phyloP scores from a whole-genome alignment of 2,888 invertebrate species.

The Sarcophaga variegata region DNA sequence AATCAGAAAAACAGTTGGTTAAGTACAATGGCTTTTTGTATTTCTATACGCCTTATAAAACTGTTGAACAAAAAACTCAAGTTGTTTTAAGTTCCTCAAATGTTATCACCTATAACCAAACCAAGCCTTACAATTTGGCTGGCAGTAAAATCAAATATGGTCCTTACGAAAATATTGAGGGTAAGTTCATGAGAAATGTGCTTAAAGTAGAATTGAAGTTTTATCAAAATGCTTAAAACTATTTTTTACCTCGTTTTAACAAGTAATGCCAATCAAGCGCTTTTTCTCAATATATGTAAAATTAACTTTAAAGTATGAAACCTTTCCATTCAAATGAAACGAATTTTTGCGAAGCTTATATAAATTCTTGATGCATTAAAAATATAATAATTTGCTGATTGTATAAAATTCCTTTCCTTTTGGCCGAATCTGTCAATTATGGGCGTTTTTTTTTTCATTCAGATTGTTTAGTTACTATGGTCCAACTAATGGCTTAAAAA shows the following conservation, averaged over 20 bases:
- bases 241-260: not conserved
- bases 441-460: too few relatives aligned
- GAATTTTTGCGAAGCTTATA: too few relatives aligned
- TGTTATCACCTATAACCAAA: constrained; percentile 89
- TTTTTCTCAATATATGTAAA: too few relatives aligned
- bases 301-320: too few relatives aligned
- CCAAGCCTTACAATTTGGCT: constrained; percentile 90
- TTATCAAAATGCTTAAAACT: not conserved
- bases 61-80: constrained; percentile 90
- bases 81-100: constrained; percentile 89
- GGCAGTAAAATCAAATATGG: constrained; percentile 94
- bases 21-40: constrained; percentile 93
- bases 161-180: constrained; percentile 89
- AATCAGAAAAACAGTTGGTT: constrained; percentile 96
- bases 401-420: too few relatives aligned
- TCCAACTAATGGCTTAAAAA: too few relatives aligned
- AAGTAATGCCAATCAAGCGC: too few relatives aligned
- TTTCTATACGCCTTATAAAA: constrained; percentile 91
- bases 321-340: too few relatives aligned
- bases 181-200: constrained; percentile 70
- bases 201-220: not conserved
- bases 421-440: too few relatives aligned
- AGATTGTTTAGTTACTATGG: too few relatives aligned
- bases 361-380: too few relatives aligned
- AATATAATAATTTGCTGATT: too few relatives aligned